phyloP scores from a whole-genome alignment of 2,797 vertebrate genomes.

The Trachurus trachurus region DNA sequence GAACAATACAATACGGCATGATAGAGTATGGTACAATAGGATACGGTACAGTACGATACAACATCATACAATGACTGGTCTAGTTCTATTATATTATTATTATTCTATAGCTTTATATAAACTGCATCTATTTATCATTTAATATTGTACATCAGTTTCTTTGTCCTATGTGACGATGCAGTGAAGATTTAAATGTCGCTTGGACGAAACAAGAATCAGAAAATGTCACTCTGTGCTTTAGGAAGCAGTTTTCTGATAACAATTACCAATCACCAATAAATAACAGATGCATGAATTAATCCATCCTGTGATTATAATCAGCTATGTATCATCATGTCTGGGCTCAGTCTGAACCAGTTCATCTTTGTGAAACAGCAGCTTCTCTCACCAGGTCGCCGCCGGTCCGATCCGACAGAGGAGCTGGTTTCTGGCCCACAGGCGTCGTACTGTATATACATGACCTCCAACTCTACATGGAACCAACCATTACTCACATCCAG shows the following conservation, averaged over 20 bases:
- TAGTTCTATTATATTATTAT: no score
- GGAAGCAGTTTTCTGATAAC: not conserved
- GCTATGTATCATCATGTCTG: no score
- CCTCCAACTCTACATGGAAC: conserved; percentile 41
- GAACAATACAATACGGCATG: no score
- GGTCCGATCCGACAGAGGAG: no score
- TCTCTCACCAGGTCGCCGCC: no score
- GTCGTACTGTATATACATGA: conserved; percentile 10
- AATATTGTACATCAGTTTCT: not conserved
- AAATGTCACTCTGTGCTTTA: not conserved
- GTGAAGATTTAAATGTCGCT: no score
- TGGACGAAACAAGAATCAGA: no score
- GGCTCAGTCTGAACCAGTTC: not conserved
- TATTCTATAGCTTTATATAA: not conserved
- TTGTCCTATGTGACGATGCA: no score
- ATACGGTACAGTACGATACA: no score
- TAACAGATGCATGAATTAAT: not conserved
- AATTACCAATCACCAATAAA: not conserved
- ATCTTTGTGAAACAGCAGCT: not conserved
- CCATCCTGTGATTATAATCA: not conserved
- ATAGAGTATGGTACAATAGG: no score
- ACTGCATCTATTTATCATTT: not conserved
- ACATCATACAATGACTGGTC: no score
- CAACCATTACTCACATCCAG: conserved; percentile 48
- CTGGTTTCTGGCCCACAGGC: conserved; percentile 3